Evolutionary conservation across 2,888 invertebrate genomes (phyloP).

Genomic region (Amphiduros pacificus): DNA sequence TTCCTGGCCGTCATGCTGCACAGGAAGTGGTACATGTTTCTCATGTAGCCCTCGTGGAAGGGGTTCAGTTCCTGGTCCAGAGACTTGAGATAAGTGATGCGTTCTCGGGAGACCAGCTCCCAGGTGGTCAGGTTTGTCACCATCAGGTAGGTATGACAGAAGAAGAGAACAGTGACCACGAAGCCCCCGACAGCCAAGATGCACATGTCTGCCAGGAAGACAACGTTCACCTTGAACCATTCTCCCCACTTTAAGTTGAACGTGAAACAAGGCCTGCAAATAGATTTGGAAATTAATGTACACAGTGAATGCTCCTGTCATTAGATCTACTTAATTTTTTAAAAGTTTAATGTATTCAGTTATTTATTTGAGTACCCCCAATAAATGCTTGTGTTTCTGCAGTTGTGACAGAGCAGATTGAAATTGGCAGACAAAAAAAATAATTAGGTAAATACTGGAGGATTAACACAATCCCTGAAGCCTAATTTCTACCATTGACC

Average conservation of each 20-base stretch:
- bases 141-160: constrained; percentile 57
- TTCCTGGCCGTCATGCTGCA: constrained; percentile 2
- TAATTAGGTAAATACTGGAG: no score
- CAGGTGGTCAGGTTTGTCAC: constrained; percentile 55
- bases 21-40: constrained; percentile 40
- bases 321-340: no score
- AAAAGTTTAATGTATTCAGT: no score
- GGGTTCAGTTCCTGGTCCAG: constrained; percentile 54
- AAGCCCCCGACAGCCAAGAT: constrained; percentile 46
- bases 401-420: neutral
- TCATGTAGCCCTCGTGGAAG: constrained; percentile 54
- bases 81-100: constrained; percentile 57
- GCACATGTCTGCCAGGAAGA: constrained; percentile 46
- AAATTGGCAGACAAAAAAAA: neutral
- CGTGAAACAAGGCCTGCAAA: neutral
- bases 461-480: no score
- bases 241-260: constrained; percentile 20
- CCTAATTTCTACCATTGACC: no score
- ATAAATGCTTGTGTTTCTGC: no score
- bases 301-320: no score
- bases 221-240: constrained; percentile 47
- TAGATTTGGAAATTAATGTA: no score
- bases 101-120: constrained; percentile 55
- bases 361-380: no score
- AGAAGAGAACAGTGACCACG: constrained; percentile 43